Base-by-base conservation (phyloP, 2,113 vertebrate genomes). In the Siniperca knerii region DNA sequence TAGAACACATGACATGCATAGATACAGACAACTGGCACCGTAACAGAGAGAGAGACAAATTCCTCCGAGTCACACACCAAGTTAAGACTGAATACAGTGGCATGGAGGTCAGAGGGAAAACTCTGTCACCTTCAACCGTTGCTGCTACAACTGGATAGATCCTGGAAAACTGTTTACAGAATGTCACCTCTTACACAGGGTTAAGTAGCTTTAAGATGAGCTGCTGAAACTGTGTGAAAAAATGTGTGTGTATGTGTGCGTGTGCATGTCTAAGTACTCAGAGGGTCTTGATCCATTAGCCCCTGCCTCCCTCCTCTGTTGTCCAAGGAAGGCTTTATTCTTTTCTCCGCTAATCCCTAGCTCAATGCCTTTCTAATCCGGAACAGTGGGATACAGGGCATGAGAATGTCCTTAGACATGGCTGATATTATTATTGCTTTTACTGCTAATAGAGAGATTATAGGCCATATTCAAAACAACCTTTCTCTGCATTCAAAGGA, bases 191-290 rank as follows among this genome's bases (percentile, higher is more conserved):
- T 1, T 16, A 18, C 21, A 0, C 42, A 4, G 74, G 81, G 85
- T 89, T 89, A 92, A 92, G 92, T 64, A 76, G 86, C 67, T 78
- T 83, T 77, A 35, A 83, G 85, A 87, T 57, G 82, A 81, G 79
- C 37, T n/a, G 77, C 69, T 74, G 88, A 83, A 80, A 86, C 37
- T 75, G 48, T 29, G 60, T 75, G 69, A 42, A 48, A 64, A 58
- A 25, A 23, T 35, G 42, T 76, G 75, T 40, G 37, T 57, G 11
- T 78, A 58, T 75, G 29, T 61, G 40, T 58, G 57, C 75, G 80
- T 61, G 77, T 77, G 76, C 33, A 21, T 70, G 71, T 60, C 71
- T n/a, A 9, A 77, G 71, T 25, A 4, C 55, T 85, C 58, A 75
- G 50, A 87, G 55, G 87, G 80, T 90, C 84, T 57, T 84, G 55